phyloP scores from a whole-genome alignment of 2,888 invertebrate genomes.

The Muschampia plurimacula region DNA sequence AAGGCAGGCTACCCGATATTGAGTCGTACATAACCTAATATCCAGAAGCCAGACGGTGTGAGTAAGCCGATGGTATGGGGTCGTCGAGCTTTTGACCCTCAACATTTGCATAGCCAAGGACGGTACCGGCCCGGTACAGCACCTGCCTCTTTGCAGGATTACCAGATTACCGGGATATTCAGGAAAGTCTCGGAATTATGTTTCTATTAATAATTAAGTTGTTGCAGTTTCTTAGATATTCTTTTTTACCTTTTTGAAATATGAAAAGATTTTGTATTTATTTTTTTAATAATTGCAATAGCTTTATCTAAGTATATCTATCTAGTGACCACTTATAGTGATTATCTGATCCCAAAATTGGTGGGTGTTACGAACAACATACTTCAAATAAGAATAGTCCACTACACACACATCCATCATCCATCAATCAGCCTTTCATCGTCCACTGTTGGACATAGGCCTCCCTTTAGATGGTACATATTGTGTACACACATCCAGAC shows the following conservation, averaged over 20 bases:
- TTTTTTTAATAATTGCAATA: not conserved
- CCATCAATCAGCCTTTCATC: too few relatives aligned
- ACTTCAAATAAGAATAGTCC: too few relatives aligned
- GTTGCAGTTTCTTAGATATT: not conserved
- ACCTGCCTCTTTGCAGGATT: conserved; percentile 55
- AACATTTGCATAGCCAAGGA: conserved; percentile 72
- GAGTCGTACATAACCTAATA: not conserved
- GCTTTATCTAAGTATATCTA: too few relatives aligned
- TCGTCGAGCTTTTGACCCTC: conserved; percentile 66
- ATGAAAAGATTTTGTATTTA: not conserved
- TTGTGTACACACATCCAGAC: too few relatives aligned
- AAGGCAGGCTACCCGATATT: not conserved
- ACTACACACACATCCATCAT: too few relatives aligned
- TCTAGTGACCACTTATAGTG: too few relatives aligned
- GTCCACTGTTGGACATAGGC: too few relatives aligned
- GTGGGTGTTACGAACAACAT: too few relatives aligned
- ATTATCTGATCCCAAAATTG: too few relatives aligned
- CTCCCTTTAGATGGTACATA: too few relatives aligned
- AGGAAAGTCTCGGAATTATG: too few relatives aligned
- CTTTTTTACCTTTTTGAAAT: not conserved
- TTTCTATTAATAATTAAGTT: not conserved
- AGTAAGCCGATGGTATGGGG: conserved; percentile 16
- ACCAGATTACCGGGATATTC: too few relatives aligned
- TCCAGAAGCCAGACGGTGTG: conserved; percentile 11
- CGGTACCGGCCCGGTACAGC: conserved; percentile 48